phyloP scores from a whole-genome alignment of 2,113 vertebrate genomes.

The Myotis brandtii region DNA sequence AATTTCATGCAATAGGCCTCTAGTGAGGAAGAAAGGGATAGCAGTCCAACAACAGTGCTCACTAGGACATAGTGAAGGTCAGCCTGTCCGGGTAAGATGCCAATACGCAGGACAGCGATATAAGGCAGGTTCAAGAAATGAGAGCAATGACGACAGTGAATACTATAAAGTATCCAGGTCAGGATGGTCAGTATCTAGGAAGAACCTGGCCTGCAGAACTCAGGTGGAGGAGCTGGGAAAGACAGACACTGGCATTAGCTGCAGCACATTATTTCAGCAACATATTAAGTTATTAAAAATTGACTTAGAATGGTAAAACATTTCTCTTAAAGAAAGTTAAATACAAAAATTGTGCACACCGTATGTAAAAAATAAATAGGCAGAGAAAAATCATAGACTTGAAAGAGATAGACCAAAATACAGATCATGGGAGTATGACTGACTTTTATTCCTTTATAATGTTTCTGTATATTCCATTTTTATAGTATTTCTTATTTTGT shows the following conservation, averaged over 20 bases:
- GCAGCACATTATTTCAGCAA: background rate
- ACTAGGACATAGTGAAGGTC: background rate
- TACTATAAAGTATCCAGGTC: background rate
- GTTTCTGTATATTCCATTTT: background rate
- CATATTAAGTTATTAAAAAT: constrained; percentile 1
- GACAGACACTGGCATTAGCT: background rate
- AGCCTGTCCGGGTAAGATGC: background rate
- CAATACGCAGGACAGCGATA: background rate
- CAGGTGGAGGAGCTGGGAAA: background rate
- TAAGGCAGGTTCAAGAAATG: background rate
- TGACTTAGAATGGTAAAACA: background rate
- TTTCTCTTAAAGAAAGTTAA: constrained; percentile 5
- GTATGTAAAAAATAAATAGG: background rate
- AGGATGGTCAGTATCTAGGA: background rate
- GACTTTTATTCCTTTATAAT: background rate
- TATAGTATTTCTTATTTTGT: background rate
- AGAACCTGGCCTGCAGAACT: background rate
- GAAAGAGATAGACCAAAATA: background rate
- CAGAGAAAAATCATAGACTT: background rate
- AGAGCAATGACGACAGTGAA: background rate
- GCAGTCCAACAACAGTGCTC: background rate
- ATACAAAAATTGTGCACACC: background rate
- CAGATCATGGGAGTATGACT: background rate
- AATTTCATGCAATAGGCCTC: too few relatives aligned
- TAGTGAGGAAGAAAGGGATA: background rate